Evolutionary conservation across 2,113 vertebrate genomes (phyloP).

Genomic region (Microtus oregoni): DNA sequence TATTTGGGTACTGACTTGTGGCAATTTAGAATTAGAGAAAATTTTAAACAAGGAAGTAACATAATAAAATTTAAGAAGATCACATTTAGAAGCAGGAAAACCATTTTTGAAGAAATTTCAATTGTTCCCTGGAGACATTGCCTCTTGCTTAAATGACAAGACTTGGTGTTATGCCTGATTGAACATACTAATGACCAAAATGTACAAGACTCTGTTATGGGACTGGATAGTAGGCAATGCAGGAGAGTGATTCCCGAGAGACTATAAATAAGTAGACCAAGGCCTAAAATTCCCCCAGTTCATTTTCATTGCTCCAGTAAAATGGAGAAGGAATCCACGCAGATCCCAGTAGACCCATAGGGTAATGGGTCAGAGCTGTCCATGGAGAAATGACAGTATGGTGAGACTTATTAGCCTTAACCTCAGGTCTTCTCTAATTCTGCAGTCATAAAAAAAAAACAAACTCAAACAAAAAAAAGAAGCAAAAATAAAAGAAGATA

Average conservation of each 20-base stretch:
- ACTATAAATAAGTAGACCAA: not conserved
- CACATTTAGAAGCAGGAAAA: not conserved
- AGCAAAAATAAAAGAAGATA: not conserved
- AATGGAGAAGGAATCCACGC: not conserved
- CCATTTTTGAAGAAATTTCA: not conserved
- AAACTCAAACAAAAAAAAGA: not conserved
- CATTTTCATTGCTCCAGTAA: not conserved
- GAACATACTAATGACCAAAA: constrained; percentile 3
- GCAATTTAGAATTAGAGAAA: not conserved
- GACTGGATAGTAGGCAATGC: not conserved
- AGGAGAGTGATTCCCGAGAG: not conserved
- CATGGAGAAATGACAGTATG: not conserved
- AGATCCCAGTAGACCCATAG: not conserved
- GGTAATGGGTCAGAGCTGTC: not conserved
- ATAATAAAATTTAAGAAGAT: constrained; percentile 10
- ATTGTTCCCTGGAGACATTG: not conserved
- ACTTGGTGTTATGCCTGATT: not conserved
- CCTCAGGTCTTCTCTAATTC: not conserved
- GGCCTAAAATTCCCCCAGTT: not conserved
- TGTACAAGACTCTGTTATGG: not conserved
- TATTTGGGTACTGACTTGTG: not conserved
- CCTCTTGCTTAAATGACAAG: not conserved
- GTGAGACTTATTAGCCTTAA: not conserved
- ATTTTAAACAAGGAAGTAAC: constrained; percentile 25
- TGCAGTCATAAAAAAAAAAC: not conserved